Base-by-base conservation (phyloP, 2,797 vertebrate species). In the Pseudochirops cupreus region DNA sequence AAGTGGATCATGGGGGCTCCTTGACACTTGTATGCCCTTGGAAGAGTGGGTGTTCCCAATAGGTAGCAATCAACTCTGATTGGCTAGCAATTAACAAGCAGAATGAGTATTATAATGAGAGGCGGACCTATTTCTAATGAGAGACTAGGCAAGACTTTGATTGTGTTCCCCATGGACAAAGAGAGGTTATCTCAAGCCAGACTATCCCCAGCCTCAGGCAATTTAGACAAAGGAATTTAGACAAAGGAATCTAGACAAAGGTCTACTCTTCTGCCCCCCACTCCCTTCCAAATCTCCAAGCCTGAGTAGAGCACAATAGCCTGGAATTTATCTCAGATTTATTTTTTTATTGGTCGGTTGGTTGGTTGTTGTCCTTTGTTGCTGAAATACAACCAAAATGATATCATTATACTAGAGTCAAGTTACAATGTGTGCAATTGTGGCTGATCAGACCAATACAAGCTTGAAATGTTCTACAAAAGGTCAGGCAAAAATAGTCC, bases 201-300 rank as follows among this genome's bases (percentile, higher is more conserved):
- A 67, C 14, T 31, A 33, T 13, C 13, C 31, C 4, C 33, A 67
- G 12, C 4, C 31, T 67, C 14, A 2, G 5, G 16, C 14, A 67
- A 21, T n/a, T 33, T 67, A 67, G 33, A 67, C 62, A 67, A 67
- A 67, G 62, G 31, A n/a, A 67, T n/a, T 33, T 67, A 67, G 14
- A n/a, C 33, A 67, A 67, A 67, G 62, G 31, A n/a, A 67, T n/a
- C 62, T 67, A 67, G 14, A n/a, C 33, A 67, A 67, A 67, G 31
- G 6, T n/a, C 33, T 67, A n/a, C 14, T 14, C 16, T n/a, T 13
- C 33, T 13, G 1, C 2, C 0, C 14, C 33, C 4, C 16, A 6
- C 1, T 33, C 62, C 11, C 62, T 2, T 13, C 16, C 33, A 55
- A 11, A 58, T 21, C 26, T 1, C 4, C 62, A 67, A n/a, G 5